These are phyloP conservation scores for Papilio polytes DNA, from an alignment of 1,140 invertebrate species.

Conservation along the genomic window DNA sequence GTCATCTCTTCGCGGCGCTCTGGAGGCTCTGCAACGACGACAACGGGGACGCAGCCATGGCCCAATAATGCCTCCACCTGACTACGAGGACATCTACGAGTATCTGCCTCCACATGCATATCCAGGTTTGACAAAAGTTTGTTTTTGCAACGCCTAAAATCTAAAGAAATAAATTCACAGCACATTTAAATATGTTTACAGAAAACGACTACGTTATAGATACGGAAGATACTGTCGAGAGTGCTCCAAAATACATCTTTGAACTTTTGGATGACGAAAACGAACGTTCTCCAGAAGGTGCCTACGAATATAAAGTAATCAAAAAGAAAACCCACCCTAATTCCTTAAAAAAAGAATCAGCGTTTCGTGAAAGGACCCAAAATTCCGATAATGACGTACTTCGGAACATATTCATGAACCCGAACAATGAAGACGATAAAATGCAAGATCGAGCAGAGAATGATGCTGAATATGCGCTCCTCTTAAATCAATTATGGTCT, in stretches of 20 bases:
- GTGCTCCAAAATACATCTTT: slow-evolving; percentile 69
- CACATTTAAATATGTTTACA: slow-evolving; percentile 49
- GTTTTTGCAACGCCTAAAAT: background rate
- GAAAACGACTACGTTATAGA: slow-evolving; percentile 73
- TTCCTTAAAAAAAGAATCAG: slow-evolving; percentile 70
- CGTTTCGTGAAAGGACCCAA: slow-evolving; percentile 84
- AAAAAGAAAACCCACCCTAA: slow-evolving; percentile 66
- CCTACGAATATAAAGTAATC: slow-evolving; percentile 75
- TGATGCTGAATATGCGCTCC: slow-evolving; percentile 83
- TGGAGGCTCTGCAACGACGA: slow-evolving; percentile 78
- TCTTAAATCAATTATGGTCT: slow-evolving; percentile 85
- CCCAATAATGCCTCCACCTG: slow-evolving; percentile 52
- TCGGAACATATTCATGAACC: slow-evolving; percentile 84
- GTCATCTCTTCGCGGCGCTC: slow-evolving; percentile 75
- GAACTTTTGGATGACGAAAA: slow-evolving; percentile 65
- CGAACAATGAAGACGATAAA: slow-evolving; percentile 77
- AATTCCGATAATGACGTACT: slow-evolving; percentile 84
- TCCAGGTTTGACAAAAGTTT: slow-evolving; percentile 55
- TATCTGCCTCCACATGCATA: slow-evolving; percentile 70
- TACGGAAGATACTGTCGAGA: slow-evolving; percentile 66
- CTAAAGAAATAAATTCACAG: background rate
- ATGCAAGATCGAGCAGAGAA: slow-evolving; percentile 76
- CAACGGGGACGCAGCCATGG: slow-evolving; percentile 69
- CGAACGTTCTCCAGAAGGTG: slow-evolving; percentile 60
- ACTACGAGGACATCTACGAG: slow-evolving; percentile 73